Percentiles rank a stretch among this genome's conserved stretches.
Conservation (phyloP, 2,797 vertebrate species). For the Borostomias antarcticus region DNA sequence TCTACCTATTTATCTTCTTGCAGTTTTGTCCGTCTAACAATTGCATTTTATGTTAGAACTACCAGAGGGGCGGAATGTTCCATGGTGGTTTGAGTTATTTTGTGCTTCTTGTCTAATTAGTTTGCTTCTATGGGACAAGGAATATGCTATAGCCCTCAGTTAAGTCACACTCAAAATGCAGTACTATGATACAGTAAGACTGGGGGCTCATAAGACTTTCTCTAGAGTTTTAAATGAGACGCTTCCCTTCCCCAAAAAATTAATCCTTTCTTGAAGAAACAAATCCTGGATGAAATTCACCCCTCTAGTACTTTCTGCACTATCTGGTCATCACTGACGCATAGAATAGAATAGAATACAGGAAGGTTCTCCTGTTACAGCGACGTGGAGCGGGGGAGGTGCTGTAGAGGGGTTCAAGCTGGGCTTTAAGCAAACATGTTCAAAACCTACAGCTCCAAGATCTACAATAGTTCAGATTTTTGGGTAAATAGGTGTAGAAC, state of each 20-base stretch:
- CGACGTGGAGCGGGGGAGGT: neutral
- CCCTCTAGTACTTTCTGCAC: neutral
- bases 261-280: constrained; percentile 22
- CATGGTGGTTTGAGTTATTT: constrained; percentile 23
- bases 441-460: neutral
- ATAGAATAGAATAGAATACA: neutral
- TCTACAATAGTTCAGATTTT: neutral
- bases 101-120: constrained; percentile 43
- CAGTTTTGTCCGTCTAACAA: constrained; percentile 28
- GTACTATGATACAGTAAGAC: constrained; percentile 22
- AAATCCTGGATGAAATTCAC: constrained; percentile 13
- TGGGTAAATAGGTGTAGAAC: neutral
- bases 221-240: constrained; percentile 35
- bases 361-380: neutral
- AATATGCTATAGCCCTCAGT: constrained; percentile 42
- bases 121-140: constrained; percentile 42
- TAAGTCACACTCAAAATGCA: constrained; percentile 31
- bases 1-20: constrained; percentile 36
- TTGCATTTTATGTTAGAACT: constrained; percentile 46
- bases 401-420: neutral
- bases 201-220: constrained; percentile 24
- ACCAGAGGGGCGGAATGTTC: constrained; percentile 45
- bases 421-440: neutral
- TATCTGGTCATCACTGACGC: too few species aligned
- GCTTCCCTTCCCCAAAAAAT: constrained; percentile 27